These are phyloP conservation scores for Mobula birostris DNA, from an alignment of 2,113 vertebrate species.

Conservation along the genomic window DNA sequence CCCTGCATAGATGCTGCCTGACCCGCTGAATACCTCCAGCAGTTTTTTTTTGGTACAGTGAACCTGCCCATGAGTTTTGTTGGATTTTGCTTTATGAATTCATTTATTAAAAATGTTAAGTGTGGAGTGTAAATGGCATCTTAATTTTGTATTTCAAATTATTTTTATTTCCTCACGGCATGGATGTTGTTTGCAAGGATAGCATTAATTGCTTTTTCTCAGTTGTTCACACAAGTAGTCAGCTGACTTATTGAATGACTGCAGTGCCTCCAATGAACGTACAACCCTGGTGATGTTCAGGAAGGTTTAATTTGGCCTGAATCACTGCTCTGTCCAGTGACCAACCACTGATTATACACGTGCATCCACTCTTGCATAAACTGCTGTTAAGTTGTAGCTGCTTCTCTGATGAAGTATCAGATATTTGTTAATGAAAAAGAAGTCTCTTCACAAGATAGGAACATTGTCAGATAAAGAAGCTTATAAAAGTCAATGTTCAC, in stretches of 20 bases:
- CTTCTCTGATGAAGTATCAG: neutral
- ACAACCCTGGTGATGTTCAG: no score
- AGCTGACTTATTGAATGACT: no score
- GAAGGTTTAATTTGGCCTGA: neutral
- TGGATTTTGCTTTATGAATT: neutral
- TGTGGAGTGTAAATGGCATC: neutral
- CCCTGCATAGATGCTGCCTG: no score
- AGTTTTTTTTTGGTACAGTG: neutral
- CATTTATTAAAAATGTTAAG: neutral
- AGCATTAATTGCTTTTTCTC: no score
- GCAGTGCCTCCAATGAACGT: no score
- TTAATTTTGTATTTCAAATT: neutral
- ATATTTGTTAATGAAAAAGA: neutral
- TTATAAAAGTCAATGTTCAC: neutral
- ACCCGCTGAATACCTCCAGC: no score
- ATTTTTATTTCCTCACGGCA: no score
- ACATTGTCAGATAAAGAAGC: neutral
- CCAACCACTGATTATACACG: neutral
- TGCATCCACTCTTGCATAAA: neutral
- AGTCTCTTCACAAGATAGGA: neutral
- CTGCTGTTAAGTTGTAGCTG: neutral
- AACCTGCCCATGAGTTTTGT: neutral
- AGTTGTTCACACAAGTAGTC: no score
- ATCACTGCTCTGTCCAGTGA: neutral
- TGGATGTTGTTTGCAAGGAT: no score